Conservation (phyloP, 2,113 vertebrate species). For the Spermophilus dauricus region DNA sequence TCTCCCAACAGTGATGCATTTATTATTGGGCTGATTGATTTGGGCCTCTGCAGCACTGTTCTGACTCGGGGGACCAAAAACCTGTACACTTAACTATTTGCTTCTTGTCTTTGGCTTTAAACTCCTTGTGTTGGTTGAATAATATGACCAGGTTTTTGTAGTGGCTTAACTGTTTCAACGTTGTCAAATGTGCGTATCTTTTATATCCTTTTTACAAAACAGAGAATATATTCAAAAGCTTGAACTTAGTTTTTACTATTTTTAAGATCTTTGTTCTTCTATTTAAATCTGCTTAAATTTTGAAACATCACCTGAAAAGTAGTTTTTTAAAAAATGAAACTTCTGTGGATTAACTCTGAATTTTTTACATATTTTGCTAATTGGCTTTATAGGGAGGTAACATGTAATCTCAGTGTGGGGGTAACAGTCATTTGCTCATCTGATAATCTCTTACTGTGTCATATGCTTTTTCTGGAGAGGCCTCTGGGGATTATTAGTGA, state of each 20-base stretch:
- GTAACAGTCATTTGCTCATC: neutral
- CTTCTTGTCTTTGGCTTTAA: constrained; percentile 1
- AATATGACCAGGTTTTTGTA: neutral
- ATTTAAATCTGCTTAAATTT: neutral
- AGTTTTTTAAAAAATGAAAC: neutral
- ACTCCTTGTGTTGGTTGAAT: neutral
- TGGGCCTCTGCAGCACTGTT: neutral
- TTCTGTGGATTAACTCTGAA: neutral
- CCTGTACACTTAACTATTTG: neutral
- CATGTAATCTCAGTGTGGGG: neutral
- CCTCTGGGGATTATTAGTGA: constrained; percentile 29
- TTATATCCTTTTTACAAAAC: neutral
- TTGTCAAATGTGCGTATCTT: neutral
- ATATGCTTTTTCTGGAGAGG: neutral
- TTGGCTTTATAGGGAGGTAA: constrained; percentile 41
- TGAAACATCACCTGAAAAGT: neutral
- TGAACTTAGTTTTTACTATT: constrained; percentile 16
- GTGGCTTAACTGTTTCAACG: neutral
- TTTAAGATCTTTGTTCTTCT: neutral
- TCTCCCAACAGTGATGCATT: neutral
- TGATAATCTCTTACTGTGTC: neutral
- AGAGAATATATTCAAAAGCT: neutral
- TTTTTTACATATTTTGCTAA: neutral
- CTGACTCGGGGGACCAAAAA: neutral
- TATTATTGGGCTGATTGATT: neutral